Conservation (phyloP, 2,797 vertebrate species). For the Rhyacichthys aspro region DNA sequence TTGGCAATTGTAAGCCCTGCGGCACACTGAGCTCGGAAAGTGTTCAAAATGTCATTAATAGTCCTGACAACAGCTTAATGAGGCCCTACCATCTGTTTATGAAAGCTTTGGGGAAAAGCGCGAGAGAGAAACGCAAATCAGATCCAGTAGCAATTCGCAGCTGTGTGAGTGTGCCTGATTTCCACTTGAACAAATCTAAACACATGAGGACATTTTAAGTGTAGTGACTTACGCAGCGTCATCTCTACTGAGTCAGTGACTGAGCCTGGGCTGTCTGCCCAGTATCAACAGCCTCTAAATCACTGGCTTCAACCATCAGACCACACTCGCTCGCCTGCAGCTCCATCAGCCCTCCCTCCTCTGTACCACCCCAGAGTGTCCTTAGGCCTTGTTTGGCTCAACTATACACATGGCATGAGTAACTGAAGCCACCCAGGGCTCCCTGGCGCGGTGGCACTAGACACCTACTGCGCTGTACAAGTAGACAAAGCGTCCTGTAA, state of each 20-base stretch:
- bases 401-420: conserved; percentile 78
- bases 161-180: conserved; percentile 72
- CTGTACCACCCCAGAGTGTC: conserved; percentile 79
- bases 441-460: conserved; percentile 68
- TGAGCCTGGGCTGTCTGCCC: conserved; percentile 76
- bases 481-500: conserved; percentile 55
- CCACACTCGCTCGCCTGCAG: conserved; percentile 76
- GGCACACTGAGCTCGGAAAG: conserved; percentile 73
- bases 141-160: conserved; percentile 80
- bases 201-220: conserved; percentile 82
- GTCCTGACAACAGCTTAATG: conserved; percentile 83
- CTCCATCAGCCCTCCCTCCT: conserved; percentile 61
- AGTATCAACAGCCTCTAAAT: conserved; percentile 84
- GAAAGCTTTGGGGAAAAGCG: conserved; percentile 65
- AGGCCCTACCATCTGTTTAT: conserved; percentile 81
- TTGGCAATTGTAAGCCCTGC: conserved; percentile 62
- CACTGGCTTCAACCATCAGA: conserved; percentile 76
- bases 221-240: conserved; percentile 80
- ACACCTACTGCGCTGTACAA: conserved; percentile 62
- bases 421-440: conserved; percentile 77
- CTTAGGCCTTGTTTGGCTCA: conserved; percentile 76
- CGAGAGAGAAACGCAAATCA: conserved; percentile 64
- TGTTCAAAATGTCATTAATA: conserved; percentile 80
- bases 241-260: conserved; percentile 79
- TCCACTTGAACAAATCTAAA: conserved; percentile 82